phyloP scores from a whole-genome alignment of 2,113 vertebrate genomes.

The Junco hyemalis region DNA sequence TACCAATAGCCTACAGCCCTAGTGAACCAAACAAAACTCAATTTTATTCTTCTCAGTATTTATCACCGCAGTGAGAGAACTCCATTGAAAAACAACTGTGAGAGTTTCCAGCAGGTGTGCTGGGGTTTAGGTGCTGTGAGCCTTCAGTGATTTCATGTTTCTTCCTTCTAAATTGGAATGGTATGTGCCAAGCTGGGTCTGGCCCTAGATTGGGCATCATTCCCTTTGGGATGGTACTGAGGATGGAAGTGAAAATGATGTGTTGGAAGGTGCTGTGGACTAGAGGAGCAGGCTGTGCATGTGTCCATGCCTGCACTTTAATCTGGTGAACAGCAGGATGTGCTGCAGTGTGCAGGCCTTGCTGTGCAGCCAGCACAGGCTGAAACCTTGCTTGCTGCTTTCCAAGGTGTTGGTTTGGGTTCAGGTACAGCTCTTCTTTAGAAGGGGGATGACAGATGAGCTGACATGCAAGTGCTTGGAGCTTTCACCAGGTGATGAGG shows the following conservation, averaged over 20 bases:
- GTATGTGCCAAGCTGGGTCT: neutral
- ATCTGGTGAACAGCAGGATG: neutral
- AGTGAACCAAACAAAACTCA: slow-evolving; percentile 29
- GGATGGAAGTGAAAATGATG: neutral
- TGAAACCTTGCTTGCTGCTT: neutral
- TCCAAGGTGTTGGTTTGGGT: neutral
- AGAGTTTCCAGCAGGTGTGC: neutral
- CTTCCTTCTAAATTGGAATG: neutral
- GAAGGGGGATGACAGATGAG: neutral
- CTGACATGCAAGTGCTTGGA: neutral
- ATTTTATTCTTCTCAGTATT: slow-evolving; percentile 38
- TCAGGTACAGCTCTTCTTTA: neutral
- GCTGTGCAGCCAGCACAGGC: neutral
- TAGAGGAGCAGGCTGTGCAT: neutral
- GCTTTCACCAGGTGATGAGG: neutral
- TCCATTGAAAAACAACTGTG: neutral
- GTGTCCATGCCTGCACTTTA: rapidly evolving
- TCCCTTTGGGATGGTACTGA: neutral
- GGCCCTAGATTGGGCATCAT: neutral
- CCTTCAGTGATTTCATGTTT: neutral
- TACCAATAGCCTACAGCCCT: slow-evolving; percentile 19
- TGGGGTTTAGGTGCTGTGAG: neutral
- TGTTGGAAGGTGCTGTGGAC: neutral
- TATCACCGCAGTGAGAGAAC: neutral
- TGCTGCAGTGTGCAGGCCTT: neutral